These are phyloP conservation scores for Cranoglanis bouderius DNA, from an alignment of 2,113 vertebrate species.

Conservation along the genomic window DNA sequence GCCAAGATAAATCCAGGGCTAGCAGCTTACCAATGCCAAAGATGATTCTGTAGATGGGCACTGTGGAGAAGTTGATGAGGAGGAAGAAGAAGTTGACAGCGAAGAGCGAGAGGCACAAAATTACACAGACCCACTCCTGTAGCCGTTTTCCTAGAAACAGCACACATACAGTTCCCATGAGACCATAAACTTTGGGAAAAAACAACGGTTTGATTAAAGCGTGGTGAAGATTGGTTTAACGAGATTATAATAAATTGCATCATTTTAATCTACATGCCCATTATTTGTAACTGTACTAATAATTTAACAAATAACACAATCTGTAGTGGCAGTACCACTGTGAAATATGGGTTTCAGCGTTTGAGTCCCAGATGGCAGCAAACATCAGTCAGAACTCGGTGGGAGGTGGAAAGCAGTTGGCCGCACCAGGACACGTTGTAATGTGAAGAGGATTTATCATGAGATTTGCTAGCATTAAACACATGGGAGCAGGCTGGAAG, in stretches of 20 bases:
- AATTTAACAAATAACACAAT: neutral
- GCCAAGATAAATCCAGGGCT: neutral
- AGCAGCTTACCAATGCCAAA: conserved; percentile 59
- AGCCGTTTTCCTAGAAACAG: conserved; percentile 64
- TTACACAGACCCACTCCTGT: conserved; percentile 69
- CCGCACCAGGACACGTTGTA: neutral
- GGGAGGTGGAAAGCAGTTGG: neutral
- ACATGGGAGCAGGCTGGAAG: neutral
- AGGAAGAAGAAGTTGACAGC: conserved; percentile 69
- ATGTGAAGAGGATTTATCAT: neutral
- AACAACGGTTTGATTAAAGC: too few species aligned
- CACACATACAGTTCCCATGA: neutral
- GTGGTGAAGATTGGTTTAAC: too few species aligned
- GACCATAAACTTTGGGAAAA: neutral
- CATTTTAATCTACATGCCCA: neutral
- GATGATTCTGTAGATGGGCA: conserved; percentile 71
- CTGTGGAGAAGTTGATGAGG: conserved; percentile 69
- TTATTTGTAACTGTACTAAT: neutral
- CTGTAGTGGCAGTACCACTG: neutral
- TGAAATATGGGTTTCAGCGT: neutral
- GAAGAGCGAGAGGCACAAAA: conserved; percentile 70
- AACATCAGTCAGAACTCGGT: neutral
- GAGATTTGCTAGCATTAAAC: neutral
- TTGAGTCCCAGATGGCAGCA: neutral
- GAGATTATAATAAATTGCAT: neutral